A percentile compares a stretch with the other conserved stretches of the same genome.
Conservation (phyloP, 2,888 invertebrate species). For the Camptogramma bilineatum region DNA sequence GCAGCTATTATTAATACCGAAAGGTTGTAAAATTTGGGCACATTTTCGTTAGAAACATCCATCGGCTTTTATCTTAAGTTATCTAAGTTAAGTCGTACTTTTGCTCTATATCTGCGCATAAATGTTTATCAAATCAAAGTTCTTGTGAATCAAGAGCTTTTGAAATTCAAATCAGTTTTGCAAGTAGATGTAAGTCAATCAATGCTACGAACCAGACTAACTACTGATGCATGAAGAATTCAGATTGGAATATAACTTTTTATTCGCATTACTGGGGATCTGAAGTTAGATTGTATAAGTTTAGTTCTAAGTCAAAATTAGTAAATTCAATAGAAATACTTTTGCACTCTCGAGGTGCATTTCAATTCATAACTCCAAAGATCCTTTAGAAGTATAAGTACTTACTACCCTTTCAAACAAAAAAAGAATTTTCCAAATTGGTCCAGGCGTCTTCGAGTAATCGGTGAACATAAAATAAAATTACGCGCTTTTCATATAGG, state of each 20-base stretch:
- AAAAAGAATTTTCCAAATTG: no score
- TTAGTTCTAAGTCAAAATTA: neutral
- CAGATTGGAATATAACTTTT: conserved; percentile 21
- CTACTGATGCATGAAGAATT: conserved; percentile 20
- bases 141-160: conserved; percentile 6
- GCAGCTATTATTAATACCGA: no score
- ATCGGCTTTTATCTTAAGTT: neutral
- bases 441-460: no score
- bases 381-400: no score
- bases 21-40: neutral
- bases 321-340: no score
- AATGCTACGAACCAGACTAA: conserved; percentile 10
- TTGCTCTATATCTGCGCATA: neutral
- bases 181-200: conserved; percentile 22
- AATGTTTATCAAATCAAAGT: conserved; percentile 17
- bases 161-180: conserved; percentile 27
- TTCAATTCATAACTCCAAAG: no score
- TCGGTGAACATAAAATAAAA: no score
- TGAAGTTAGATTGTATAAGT: neutral
- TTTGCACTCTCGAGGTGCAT: no score
- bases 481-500: no score
- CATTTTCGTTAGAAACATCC: neutral
- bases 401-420: no score
- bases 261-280: neutral
- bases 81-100: neutral